Base-by-base conservation (phyloP, 2,888 invertebrate genomes). In the Baccha elongata region DNA sequence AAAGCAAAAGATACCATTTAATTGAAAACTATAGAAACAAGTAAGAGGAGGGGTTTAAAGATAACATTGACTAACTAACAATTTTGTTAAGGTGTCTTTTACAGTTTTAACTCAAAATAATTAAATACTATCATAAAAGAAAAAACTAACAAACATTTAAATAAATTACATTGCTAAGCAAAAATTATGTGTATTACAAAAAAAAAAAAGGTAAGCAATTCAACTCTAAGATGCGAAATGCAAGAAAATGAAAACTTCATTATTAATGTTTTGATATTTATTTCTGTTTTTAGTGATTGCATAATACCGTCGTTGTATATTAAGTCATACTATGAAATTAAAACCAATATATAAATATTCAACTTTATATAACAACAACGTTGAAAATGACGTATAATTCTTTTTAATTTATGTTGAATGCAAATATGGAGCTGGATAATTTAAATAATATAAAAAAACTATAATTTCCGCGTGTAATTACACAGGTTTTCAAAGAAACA, bases 311-410 rank as follows among this genome's bases (percentile, higher is more conserved):
- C 44, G 50, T 17, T 19, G 13, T 4, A 13, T 2, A 55, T 79
- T 74, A 74, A 67, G 53, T 55, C 60, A 48, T 55, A 60, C 62
- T 73, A 60, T 67, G 67, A 52, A 67, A 79, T 73, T 67, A 67
- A 67, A 40, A 15, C 48, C 29, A 48, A 65, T 65, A 48, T 21
- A 21, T 23, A 37, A 40, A 23, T 19, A 67, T n/a, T n/a, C 74
- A 58, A 52, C 64, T 71, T 64, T 72, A 37, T 72, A 40, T 29
- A 48, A 21, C 26, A 10, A 10, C n/a, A 1, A 17, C 26, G 23
- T 37, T 42, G 19, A 40, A 8, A 65, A 6, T 29, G 37, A 58
- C 55, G 19, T 21, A 26, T 13, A 10, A 19, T 19, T 19, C 3
- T 37, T 21, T 40, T 26, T 40, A 40, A 58, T 58, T 40, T 58